Conservation (phyloP, 2,797 vertebrate genomes). For the Protonibea diacanthus region DNA sequence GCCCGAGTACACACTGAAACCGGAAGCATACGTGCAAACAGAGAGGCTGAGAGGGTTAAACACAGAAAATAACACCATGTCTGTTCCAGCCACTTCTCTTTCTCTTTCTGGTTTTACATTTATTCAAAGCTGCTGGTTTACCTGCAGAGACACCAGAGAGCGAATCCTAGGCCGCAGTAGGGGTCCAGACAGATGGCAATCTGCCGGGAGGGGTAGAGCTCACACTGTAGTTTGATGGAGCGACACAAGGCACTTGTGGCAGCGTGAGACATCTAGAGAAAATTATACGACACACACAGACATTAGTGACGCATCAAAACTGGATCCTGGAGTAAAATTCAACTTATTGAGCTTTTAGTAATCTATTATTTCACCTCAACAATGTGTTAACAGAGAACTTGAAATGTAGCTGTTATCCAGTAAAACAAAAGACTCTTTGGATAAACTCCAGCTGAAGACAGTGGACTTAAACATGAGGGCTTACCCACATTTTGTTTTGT, state of each 20-base stretch:
- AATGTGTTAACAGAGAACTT: background rate
- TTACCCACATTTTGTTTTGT: background rate
- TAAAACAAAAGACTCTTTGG: background rate
- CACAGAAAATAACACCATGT: background rate
- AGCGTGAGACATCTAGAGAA: conserved; percentile 93
- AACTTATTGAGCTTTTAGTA: background rate
- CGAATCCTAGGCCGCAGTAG: conserved; percentile 96
- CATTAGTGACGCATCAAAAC: background rate
- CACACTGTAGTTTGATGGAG: conserved; percentile 97
- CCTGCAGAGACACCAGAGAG: conserved; percentile 97
- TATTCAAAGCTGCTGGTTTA: conserved; percentile 49
- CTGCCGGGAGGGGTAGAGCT: conserved; percentile 96
- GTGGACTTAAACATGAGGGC: background rate
- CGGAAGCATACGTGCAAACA: conserved; percentile 41
- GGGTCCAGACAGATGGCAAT: conserved; percentile 98
- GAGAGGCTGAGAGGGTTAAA: background rate
- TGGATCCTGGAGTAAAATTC: background rate
- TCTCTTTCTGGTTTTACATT: background rate
- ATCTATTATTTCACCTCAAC: background rate
- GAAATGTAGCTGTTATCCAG: background rate
- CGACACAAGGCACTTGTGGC: conserved; percentile 98
- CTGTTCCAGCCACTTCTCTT: background rate
- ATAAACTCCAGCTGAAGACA: background rate
- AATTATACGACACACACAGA: conserved; percentile 20
- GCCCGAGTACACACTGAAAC: conserved; percentile 92